A percentile compares a stretch with the other conserved stretches of the same genome.
phyloP scores from a whole-genome alignment of 64 coral and sea anemone species.

The Pachyseris speciosa region DNA sequence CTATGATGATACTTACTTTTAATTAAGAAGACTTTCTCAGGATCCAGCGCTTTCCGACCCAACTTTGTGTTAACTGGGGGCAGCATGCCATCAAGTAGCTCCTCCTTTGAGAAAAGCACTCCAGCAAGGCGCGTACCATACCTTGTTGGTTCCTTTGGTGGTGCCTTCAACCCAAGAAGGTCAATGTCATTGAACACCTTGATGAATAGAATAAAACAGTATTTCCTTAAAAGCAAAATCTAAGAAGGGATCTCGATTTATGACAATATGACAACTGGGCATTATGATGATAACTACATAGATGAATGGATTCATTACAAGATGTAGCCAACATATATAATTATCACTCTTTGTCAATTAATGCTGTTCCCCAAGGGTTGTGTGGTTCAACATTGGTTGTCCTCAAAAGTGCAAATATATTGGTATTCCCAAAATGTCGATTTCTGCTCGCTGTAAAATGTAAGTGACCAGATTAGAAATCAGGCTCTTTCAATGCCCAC shows the following conservation, averaged over 20 bases:
- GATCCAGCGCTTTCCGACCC: background rate
- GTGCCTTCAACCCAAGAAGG: background rate
- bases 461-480: too few species aligned
- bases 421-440: too few species aligned
- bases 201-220: background rate
- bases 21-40: background rate
- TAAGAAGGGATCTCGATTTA: background rate
- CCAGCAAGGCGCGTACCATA: background rate
- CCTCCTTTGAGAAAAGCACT: background rate
- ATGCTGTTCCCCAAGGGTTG: background rate
- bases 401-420: too few species aligned
- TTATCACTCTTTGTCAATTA: background rate
- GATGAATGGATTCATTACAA: background rate
- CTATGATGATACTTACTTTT: background rate
- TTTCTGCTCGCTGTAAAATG: too few species aligned
- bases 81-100: background rate
- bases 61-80: background rate
- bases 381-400: too few species aligned
- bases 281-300: constrained; percentile 2
- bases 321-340: background rate
- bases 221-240: background rate
- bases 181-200: background rate
- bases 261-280: background rate
- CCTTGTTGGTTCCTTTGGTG: background rate
- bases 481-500: too few species aligned